Evolutionary conservation across 2,113 vertebrate genomes (phyloP).

Genomic region (Clinocottus analis): DNA sequence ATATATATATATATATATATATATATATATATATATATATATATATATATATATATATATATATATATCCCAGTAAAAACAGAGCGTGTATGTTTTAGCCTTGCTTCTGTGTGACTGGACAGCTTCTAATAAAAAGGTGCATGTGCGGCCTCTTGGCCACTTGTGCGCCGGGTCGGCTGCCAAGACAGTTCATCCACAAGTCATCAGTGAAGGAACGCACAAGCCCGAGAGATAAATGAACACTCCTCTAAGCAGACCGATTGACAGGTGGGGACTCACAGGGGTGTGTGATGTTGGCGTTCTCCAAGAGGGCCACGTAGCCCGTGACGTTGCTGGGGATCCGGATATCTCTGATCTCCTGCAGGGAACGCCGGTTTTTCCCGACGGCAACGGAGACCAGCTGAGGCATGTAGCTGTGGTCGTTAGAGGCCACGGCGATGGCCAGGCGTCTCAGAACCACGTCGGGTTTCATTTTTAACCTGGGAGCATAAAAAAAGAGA

Average conservation of each 20-base stretch:
- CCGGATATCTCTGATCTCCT: conserved; percentile 95
- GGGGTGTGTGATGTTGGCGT: conserved; percentile 94
- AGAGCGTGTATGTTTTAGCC: not conserved
- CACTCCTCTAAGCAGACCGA: not conserved
- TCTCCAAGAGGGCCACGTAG: conserved; percentile 95
- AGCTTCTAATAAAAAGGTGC: not conserved
- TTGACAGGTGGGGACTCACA: conserved; percentile 86
- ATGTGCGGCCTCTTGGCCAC: not conserved
- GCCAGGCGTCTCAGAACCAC: conserved; percentile 93
- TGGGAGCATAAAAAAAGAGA: conserved; percentile 65
- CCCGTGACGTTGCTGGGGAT: conserved; percentile 97
- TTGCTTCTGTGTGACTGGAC: not conserved
- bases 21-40: too few species aligned
- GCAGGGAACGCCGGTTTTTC: conserved; percentile 88
- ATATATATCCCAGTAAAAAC: not conserved
- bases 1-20: too few species aligned
- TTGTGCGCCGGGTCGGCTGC: too few species aligned
- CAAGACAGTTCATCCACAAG: not conserved
- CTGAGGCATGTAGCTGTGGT: conserved; percentile 99
- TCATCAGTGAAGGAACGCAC: not conserved
- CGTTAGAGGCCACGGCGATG: conserved; percentile 92
- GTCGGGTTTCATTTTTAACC: conserved; percentile 96
- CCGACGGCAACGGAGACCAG: conserved; percentile 95
- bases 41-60: too few species aligned
- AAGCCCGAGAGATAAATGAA: not conserved